Conservation (phyloP, 2,888 invertebrate genomes). For the Microctonus hyperodae region DNA sequence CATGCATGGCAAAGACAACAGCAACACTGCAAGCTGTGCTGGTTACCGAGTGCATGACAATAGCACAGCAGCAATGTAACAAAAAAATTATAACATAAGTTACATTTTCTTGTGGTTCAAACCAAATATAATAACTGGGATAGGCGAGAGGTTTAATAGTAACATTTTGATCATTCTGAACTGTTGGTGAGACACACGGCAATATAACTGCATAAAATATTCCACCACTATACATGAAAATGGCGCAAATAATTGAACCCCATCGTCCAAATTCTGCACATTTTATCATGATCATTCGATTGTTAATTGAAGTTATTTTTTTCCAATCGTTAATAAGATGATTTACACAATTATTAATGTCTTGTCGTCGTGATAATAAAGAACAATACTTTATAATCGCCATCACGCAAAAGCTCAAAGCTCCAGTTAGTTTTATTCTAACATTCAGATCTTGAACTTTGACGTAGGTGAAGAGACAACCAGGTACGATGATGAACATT, state of each 20-base stretch:
- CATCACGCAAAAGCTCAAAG: constrained; percentile 48
- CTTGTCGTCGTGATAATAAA: constrained; percentile 30
- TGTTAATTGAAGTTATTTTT: not conserved
- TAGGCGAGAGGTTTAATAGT: constrained; percentile 42
- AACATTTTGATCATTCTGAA: constrained; percentile 25
- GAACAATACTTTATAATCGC: constrained; percentile 43
- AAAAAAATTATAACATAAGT: constrained; percentile 49
- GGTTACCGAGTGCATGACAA: constrained; percentile 47
- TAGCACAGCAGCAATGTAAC: constrained; percentile 44
- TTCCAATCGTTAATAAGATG: constrained; percentile 45
- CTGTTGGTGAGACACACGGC: constrained; percentile 31
- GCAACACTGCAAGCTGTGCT: constrained; percentile 47
- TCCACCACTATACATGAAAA: constrained; percentile 44
- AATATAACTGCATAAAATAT: constrained; percentile 39
- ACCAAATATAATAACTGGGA: constrained; percentile 43
- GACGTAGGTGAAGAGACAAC: constrained; percentile 44
- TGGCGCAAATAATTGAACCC: constrained; percentile 37
- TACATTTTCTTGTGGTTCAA: constrained; percentile 44
- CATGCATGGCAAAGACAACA: constrained; percentile 48
- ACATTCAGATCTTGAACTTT: constrained; percentile 38
- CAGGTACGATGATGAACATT: constrained; percentile 47
- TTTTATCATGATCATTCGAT: constrained; percentile 41
- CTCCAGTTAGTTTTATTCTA: constrained; percentile 46
- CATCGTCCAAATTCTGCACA: constrained; percentile 42
- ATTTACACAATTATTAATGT: constrained; percentile 41